A percentile compares a stretch with the other conserved stretches of the same genome.
phyloP scores from a whole-genome alignment of 2,888 invertebrate species.

The Tridacna gigas region DNA sequence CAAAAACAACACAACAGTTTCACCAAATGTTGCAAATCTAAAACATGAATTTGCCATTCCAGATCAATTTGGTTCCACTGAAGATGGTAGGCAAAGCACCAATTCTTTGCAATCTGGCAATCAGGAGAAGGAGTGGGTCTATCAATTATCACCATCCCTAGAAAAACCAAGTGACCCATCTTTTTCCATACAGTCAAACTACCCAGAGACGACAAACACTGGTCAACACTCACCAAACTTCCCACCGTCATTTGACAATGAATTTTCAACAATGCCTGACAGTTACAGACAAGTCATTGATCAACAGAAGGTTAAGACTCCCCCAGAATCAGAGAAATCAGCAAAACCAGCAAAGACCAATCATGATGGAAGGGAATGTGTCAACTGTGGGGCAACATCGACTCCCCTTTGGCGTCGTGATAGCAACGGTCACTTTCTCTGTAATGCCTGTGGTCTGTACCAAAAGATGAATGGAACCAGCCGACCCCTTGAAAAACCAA shows the following conservation, averaged over 20 bases:
- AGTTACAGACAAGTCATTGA: neutral
- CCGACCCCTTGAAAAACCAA: constrained; percentile 74
- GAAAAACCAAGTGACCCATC: constrained; percentile 5
- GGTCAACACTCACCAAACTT: constrained; percentile 34
- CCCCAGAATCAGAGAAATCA: constrained; percentile 14
- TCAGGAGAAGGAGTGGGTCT: neutral
- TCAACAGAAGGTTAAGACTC: constrained; percentile 7
- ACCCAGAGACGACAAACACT: constrained; percentile 25
- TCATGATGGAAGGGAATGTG: constrained; percentile 96
- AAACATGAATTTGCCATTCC: constrained; percentile 10
- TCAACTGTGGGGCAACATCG: constrained; percentile 97
- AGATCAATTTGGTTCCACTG: neutral
- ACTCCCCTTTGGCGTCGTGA: constrained; percentile 98
- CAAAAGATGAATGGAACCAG: constrained; percentile 99
- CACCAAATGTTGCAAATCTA: neutral
- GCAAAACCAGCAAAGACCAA: constrained; percentile 35
- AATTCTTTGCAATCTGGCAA: neutral
- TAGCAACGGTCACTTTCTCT: constrained; percentile 97
- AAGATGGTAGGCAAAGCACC: neutral
- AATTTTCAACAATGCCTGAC: constrained; percentile 30
- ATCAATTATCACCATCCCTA: constrained; percentile 12
- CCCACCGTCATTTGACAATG: constrained; percentile 41
- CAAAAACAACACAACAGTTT: constrained; percentile 2
- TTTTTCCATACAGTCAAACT: neutral
- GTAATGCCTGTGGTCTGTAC: constrained; percentile 99